These are phyloP conservation scores for Calephelis virginiensis DNA, from an alignment of 1,140 invertebrate species.

Conservation along the genomic window DNA sequence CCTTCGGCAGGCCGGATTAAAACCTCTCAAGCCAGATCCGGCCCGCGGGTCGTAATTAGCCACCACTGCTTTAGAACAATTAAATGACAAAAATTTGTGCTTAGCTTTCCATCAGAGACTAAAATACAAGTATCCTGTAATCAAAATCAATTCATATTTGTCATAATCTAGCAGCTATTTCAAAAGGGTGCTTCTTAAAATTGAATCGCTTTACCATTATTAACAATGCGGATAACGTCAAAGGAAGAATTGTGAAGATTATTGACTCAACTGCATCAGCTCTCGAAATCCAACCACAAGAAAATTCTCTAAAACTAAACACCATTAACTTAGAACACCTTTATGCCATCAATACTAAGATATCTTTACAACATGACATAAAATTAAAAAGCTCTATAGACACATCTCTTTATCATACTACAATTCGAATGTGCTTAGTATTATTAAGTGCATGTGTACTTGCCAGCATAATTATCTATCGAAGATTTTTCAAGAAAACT, in stretches of 20 bases:
- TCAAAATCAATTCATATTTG: not conserved
- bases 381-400: not conserved
- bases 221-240: not conserved
- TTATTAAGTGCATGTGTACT: too few relatives aligned
- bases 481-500: too few relatives aligned
- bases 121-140: not conserved
- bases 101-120: not conserved
- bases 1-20: too few relatives aligned
- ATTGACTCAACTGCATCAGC: not conserved
- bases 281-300: not conserved
- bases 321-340: not conserved
- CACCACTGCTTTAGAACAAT: not conserved
- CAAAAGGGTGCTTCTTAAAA: not conserved
- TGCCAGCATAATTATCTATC: too few relatives aligned
- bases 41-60: too few relatives aligned
- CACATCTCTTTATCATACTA: slow-evolving; percentile 1
- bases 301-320: not conserved
- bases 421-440: not conserved
- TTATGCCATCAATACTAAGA: not conserved
- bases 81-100: not conserved
- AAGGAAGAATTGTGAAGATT: not conserved
- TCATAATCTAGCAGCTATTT: not conserved
- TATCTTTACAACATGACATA: not conserved
- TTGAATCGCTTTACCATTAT: not conserved
- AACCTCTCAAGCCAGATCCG: too few relatives aligned